Evolutionary conservation across 2,888 invertebrate genomes (phyloP), one percentile per base, ranked within the genome.

Genomic region (Lottia gigantea): DNA sequence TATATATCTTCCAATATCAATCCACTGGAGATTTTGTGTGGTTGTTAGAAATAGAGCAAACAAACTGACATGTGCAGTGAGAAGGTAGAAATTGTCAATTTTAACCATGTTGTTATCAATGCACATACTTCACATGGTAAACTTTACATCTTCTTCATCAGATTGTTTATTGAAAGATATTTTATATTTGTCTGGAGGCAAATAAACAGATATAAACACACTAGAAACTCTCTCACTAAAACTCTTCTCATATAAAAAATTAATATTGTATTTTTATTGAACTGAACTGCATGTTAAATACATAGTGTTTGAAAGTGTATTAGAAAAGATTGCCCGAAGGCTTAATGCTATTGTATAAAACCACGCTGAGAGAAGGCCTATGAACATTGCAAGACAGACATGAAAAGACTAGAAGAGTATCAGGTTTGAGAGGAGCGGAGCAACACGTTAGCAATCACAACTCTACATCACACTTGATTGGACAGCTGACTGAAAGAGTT

Each of bases 401-500:
- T 55, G 55, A 55, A 55, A 55, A 23, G 55, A 55, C 23, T 40
- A 40, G 40, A 55, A 55, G 55, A 55, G 55, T 55, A 55, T 55
- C 55, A 7, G 55, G 55, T 55, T 55, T 55, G 55, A 19, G 40
- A 40, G 19, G 55, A 23, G 55, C 55, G 19, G 55, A 55, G 55
- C 23, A 55, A 55, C 55, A 55, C 19, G 55, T 23, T 55, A 12
- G 55, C 23, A 55, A 55, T 55, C 55, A 55, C 55, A 23, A 23
- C 55, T 55, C 23, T 23, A 55, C 55, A 55, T 55, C 55, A 55
- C 55, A 55, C 55, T 55, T 55, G 55, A 55, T 55, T 55, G 55
- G 55, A 55, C 55, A 55, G 55, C 55, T 55, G 55, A 19, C 23
- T 55, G 55, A 55, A 55, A 55, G 19, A 55, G 55, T 23, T 23